A percentile compares a stretch with the other conserved stretches of the same genome.
Evolutionary conservation across 1,140 invertebrate genomes (phyloP).

Genomic region (Aphelinus atriplicis): DNA sequence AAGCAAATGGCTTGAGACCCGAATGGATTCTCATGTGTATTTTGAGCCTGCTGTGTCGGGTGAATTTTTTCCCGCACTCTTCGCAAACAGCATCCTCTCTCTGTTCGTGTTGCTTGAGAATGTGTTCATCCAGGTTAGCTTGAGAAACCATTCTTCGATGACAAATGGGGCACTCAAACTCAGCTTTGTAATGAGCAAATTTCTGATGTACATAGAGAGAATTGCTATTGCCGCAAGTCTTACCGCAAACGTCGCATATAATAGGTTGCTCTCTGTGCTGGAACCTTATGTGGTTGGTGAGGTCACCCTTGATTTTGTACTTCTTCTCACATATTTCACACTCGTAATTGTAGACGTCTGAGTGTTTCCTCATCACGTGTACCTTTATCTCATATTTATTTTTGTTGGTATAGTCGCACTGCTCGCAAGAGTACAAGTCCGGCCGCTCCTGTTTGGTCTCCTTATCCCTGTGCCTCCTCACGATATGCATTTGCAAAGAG

Average conservation of each 20-base stretch:
- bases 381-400: slow-evolving; percentile 64
- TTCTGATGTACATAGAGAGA: slow-evolving; percentile 64
- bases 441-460: slow-evolving; percentile 39
- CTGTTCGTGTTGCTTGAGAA: slow-evolving; percentile 62
- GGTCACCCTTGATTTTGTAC: slow-evolving; percentile 67
- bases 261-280: slow-evolving; percentile 74
- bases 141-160: slow-evolving; percentile 63
- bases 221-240: slow-evolving; percentile 65
- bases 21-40: slow-evolving; percentile 73
- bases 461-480: slow-evolving; percentile 52
- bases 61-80: slow-evolving; percentile 70
- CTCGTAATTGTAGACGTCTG: slow-evolving; percentile 61
- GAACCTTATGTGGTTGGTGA: slow-evolving; percentile 74
- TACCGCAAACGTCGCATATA: slow-evolving; percentile 74
- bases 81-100: slow-evolving; percentile 65
- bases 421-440: slow-evolving; percentile 54
- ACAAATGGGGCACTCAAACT: slow-evolving; percentile 62
- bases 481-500: slow-evolving; percentile 58
- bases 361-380: slow-evolving; percentile 61
- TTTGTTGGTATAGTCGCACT: slow-evolving; percentile 63
- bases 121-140: slow-evolving; percentile 65
- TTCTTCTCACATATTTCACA: slow-evolving; percentile 70
- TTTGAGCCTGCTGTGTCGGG: slow-evolving; percentile 69
- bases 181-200: slow-evolving; percentile 63
- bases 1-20: slow-evolving; percentile 70